These are phyloP conservation scores for Chloroceryle aenea DNA, from an alignment of 2,113 vertebrate genomes.

Conservation along the genomic window DNA sequence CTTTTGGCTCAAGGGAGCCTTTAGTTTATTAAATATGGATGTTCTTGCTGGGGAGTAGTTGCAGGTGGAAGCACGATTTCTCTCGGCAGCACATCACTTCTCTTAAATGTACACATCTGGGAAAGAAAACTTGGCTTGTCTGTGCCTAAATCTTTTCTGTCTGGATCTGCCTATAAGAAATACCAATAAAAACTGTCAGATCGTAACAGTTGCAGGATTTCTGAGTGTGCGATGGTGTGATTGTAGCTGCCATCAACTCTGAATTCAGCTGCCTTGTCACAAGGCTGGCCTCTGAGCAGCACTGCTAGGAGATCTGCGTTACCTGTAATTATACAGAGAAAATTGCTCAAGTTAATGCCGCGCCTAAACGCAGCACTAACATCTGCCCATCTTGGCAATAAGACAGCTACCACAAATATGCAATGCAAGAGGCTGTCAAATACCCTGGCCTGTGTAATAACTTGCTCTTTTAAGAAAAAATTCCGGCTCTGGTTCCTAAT, in stretches of 20 bases:
- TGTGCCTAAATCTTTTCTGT: background rate
- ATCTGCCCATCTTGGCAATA: background rate
- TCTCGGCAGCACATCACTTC: background rate
- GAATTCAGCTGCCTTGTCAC: background rate
- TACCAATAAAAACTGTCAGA: background rate
- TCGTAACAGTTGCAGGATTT: background rate
- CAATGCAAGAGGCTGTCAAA: background rate
- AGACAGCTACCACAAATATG: background rate
- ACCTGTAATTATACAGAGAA: conserved; percentile 13
- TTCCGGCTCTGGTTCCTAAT: background rate
- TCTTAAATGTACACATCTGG: background rate
- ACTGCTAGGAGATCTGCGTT: background rate
- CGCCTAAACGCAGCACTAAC: background rate
- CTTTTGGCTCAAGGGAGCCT: conserved; percentile 1
- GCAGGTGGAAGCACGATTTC: background rate
- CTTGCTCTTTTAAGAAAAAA: background rate
- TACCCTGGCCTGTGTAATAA: background rate
- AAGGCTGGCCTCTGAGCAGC: background rate
- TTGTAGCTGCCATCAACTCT: background rate
- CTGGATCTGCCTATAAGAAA: background rate
- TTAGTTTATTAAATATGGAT: conserved; percentile 50
- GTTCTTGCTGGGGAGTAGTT: background rate
- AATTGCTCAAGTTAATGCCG: background rate
- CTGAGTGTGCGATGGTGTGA: background rate
- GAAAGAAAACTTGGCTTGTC: background rate